Percentiles rank a stretch among this genome's conserved stretches.
Conservation (phyloP, 1,140 invertebrate species). For the Pachyrhynchus sulphureomaculatus region DNA sequence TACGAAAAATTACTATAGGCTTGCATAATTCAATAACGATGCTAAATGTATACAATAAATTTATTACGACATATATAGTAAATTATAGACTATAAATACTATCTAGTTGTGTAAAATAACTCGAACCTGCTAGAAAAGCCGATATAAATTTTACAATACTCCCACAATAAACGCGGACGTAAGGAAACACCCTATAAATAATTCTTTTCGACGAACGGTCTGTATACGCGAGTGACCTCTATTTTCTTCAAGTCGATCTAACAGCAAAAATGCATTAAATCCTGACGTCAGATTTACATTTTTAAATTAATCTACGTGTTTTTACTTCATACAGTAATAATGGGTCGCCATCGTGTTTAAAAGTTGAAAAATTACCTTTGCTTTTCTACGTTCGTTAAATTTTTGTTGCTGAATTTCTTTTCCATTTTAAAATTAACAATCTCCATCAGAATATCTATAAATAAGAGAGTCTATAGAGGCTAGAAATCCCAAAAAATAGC, state of each 20-base stretch:
- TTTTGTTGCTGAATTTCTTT: no score
- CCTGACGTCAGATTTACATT: no score
- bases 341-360: no score
- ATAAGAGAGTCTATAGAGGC: no score
- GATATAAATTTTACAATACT: constrained; percentile 23
- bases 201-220: constrained; percentile 9
- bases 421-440: no score
- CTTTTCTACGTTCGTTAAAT: no score
- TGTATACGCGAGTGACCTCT: constrained; percentile 13
- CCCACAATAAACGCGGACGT: background rate
- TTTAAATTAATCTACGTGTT: no score
- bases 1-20: background rate
- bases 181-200: constrained; percentile 18
- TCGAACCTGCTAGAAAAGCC: constrained; percentile 10
- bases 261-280: no score
- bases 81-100: constrained; percentile 20
- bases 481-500: no score
- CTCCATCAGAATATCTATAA: no score
- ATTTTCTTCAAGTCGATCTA: background rate
- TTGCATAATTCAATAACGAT: constrained; percentile 25
- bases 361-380: no score
- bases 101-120: constrained; percentile 13
- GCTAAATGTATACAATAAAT: constrained; percentile 23
- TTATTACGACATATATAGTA: constrained; percentile 21
- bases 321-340: no score